Conservation (phyloP, 1,140 invertebrate species). For the Tetramorium alpestre region DNA sequence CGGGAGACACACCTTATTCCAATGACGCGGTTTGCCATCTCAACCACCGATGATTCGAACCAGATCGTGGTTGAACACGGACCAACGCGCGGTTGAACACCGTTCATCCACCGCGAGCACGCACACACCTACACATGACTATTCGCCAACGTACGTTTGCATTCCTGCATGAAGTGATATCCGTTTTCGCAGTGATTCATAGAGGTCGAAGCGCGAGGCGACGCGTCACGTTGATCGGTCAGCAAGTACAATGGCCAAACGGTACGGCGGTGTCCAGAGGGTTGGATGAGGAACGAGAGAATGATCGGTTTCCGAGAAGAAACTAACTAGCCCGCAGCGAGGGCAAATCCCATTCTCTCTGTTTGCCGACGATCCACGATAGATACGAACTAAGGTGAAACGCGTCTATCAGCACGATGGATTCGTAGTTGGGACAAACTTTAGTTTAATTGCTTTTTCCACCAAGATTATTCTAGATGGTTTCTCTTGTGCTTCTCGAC, state of each 20-base stretch:
- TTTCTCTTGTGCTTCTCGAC: neutral
- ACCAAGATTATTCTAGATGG: slow-evolving; percentile 42
- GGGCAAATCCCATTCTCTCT: slow-evolving; percentile 25
- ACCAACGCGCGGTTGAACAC: slow-evolving; percentile 10
- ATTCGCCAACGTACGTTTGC: slow-evolving; percentile 25
- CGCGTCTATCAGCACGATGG: slow-evolving; percentile 29
- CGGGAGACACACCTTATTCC: slow-evolving; percentile 6
- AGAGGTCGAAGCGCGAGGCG: slow-evolving; percentile 50
- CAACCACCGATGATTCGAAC: neutral
- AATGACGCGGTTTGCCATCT: neutral
- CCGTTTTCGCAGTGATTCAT: slow-evolving; percentile 66
- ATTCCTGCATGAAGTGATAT: slow-evolving; percentile 51
- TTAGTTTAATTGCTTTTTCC: slow-evolving; percentile 59
- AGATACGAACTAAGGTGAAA: slow-evolving; percentile 23
- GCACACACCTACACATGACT: neutral
- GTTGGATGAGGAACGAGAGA: slow-evolving; percentile 22
- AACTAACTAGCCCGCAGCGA: slow-evolving; percentile 63
- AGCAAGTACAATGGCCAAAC: slow-evolving; percentile 63
- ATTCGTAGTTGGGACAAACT: slow-evolving; percentile 29
- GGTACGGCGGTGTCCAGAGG: slow-evolving; percentile 6
- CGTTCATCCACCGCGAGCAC: neutral
- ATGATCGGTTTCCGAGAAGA: slow-evolving; percentile 57
- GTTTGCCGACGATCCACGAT: slow-evolving; percentile 27
- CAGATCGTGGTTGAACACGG: slow-evolving; percentile 36
- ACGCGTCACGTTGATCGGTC: slow-evolving; percentile 45